Conservation (phyloP, 1,140 invertebrate genomes). For the Lasioglossum albipes region DNA sequence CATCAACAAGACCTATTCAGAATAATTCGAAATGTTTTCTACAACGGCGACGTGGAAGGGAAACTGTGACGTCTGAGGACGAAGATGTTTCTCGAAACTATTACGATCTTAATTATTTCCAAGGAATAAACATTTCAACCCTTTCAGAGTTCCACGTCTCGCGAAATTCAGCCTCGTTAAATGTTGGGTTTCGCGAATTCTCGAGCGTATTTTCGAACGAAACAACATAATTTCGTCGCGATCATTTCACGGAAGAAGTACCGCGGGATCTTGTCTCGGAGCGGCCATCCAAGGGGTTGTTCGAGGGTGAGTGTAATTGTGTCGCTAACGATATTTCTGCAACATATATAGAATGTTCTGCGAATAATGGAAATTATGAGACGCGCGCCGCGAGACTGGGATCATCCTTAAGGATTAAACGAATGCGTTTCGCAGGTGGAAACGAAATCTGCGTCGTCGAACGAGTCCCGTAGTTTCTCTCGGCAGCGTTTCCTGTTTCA, state of each 20-base stretch:
- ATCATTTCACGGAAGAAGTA: background rate
- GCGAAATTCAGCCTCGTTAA: background rate
- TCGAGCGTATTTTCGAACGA: background rate
- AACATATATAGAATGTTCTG: background rate
- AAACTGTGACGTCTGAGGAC: no score
- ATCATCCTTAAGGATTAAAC: background rate
- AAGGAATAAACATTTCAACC: background rate
- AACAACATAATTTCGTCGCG: background rate
- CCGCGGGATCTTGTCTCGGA: background rate
- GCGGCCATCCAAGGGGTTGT: constrained; percentile 5
- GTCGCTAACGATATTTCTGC: background rate
- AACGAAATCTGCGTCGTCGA: background rate
- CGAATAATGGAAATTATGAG: constrained; percentile 19
- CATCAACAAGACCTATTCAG: no score
- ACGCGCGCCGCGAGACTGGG: background rate
- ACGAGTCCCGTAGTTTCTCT: background rate
- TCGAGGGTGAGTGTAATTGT: background rate
- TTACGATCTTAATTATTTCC: no score
- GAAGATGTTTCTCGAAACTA: no score
- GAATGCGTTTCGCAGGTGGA: background rate
- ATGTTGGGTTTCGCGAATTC: background rate
- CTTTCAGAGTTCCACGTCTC: background rate
- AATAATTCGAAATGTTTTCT: no score
- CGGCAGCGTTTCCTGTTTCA: background rate
- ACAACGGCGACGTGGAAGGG: no score